Evolutionary conservation across 2,797 vertebrate genomes (phyloP).

Genomic region (Miichthys miiuy): DNA sequence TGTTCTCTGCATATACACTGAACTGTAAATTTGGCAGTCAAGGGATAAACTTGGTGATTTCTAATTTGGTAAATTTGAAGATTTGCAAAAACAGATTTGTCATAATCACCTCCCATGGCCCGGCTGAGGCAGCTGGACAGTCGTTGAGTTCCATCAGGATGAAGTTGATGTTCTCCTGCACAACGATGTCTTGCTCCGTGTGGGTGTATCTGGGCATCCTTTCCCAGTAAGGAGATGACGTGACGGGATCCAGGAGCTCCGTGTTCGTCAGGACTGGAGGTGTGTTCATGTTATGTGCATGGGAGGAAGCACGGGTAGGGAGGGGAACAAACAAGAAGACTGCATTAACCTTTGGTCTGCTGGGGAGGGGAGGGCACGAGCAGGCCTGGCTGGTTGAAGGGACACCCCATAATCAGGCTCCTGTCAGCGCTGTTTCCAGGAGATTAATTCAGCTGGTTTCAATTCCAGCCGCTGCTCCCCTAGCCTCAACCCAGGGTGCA

Average conservation of each 20-base stretch:
- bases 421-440: conserved; percentile 84
- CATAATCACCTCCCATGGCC: conserved; percentile 85
- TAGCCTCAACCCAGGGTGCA: conserved; percentile 69
- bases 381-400: conserved; percentile 79
- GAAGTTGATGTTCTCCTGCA: conserved; percentile 89
- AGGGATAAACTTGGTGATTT: not conserved
- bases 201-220: conserved; percentile 90
- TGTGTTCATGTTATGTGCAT: conserved; percentile 67
- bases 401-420: conserved; percentile 87
- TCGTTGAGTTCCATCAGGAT: conserved; percentile 89
- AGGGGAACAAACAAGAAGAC: conserved; percentile 84
- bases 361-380: conserved; percentile 79
- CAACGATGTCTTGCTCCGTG: conserved; percentile 85
- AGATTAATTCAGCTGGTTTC: conserved; percentile 88
- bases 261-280: conserved; percentile 88
- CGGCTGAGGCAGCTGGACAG: conserved; percentile 86
- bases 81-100: not conserved
- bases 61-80: not conserved
- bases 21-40: not conserved
- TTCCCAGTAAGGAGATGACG: conserved; percentile 92
- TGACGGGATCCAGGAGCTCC: conserved; percentile 89
- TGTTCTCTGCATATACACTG: conserved; percentile 22
- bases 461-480: conserved; percentile 79
- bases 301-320: conserved; percentile 59
- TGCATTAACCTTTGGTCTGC: conserved; percentile 88